A percentile compares a stretch with the other conserved stretches of the same genome.
Conservation (phyloP, 2,113 vertebrate genomes). For the Psophia crepitans region DNA sequence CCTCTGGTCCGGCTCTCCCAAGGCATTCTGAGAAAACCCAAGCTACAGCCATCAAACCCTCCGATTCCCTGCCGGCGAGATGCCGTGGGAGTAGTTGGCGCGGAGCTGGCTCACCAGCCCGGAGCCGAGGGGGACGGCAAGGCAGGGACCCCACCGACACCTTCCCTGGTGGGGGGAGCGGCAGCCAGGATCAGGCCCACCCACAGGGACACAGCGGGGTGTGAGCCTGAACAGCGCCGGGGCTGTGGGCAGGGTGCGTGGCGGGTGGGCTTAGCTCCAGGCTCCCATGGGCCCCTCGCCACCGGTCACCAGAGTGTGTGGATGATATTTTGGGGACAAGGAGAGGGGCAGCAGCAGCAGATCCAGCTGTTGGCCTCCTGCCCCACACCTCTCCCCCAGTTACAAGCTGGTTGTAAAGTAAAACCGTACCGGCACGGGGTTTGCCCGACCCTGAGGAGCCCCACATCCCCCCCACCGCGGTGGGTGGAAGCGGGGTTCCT, state of each 20-base stretch:
- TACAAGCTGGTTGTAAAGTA: background rate
- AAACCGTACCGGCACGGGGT: background rate
- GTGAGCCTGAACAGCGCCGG: background rate
- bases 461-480: background rate
- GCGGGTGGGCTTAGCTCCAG: background rate
- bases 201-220: too few relatives aligned
- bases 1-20: background rate
- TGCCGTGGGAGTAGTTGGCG: background rate
- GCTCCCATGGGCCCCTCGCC: fast-evolving
- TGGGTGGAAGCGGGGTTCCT: background rate
- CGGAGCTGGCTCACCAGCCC: background rate
- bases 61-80: background rate
- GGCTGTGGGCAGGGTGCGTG: fast-evolving
- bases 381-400: fast-evolving
- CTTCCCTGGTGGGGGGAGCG: background rate
- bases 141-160: background rate
- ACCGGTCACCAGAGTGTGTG: background rate
- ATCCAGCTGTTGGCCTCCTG: background rate
- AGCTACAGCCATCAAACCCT: background rate
- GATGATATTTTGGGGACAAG: background rate
- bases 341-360: background rate
- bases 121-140: fast-evolving
- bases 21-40: background rate
- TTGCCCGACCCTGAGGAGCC: background rate
- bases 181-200: background rate